Conservation (phyloP, 2,113 vertebrate species). For the Cottus gobio region DNA sequence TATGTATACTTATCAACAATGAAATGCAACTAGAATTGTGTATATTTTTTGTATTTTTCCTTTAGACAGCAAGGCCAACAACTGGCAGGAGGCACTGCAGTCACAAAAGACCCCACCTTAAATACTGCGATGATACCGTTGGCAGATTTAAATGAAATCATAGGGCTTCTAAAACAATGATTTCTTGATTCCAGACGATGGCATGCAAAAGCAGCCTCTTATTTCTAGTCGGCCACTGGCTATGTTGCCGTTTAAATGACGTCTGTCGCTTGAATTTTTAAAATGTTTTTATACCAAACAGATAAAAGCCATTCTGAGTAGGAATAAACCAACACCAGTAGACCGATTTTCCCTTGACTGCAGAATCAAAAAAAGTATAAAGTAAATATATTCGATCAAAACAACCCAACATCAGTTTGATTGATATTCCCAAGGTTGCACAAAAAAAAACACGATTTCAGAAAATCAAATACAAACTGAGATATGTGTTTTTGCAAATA, state of each 20-base stretch:
- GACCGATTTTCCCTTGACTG: neutral
- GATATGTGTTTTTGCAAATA: neutral
- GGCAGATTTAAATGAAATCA: neutral
- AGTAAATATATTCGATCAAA: neutral
- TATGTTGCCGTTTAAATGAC: neutral
- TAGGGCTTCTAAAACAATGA: neutral
- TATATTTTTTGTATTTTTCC: neutral
- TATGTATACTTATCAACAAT: neutral
- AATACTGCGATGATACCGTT: too few relatives aligned
- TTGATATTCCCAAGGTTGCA: neutral
- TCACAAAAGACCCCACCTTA: neutral
- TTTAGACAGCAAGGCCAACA: neutral
- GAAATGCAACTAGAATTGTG: neutral
- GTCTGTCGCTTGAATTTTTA: neutral
- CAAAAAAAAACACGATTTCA: neutral
- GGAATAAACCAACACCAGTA: neutral
- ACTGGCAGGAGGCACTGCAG: neutral
- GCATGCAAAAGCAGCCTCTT: neutral
- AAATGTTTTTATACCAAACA: neutral
- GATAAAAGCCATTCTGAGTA: neutral
- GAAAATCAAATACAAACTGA: neutral
- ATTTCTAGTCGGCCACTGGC: neutral
- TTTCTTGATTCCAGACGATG: neutral
- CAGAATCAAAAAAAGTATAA: neutral
- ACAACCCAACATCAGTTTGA: neutral